Evolutionary conservation across 2,797 vertebrate species (phyloP).

Genomic region (Lates japonicus): DNA sequence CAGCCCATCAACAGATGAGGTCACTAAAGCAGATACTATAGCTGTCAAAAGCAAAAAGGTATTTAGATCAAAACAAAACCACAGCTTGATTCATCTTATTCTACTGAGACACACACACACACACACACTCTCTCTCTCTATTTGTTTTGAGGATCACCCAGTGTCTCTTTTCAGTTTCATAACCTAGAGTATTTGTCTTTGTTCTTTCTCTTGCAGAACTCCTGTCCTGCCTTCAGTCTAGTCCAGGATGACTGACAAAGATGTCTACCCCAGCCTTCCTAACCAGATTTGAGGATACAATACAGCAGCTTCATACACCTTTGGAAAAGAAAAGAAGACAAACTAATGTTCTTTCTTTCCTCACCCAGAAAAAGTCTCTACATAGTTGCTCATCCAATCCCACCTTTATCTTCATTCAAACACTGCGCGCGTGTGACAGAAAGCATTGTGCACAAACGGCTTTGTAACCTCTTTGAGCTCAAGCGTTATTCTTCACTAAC

Average conservation of each 20-base stretch:
- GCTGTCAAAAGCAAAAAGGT: slow-evolving; percentile 48
- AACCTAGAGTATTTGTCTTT: neutral
- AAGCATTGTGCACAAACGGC: slow-evolving; percentile 41
- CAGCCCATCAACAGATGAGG: slow-evolving; percentile 74
- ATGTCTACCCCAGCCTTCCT: neutral
- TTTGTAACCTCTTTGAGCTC: slow-evolving; percentile 37
- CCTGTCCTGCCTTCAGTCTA: neutral
- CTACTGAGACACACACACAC: neutral
- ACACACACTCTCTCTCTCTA: neutral
- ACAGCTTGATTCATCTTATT: slow-evolving; percentile 15
- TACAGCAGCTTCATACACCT: slow-evolving; percentile 3
- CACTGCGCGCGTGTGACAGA: slow-evolving; percentile 44
- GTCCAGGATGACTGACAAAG: slow-evolving; percentile 18
- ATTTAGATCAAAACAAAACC: slow-evolving; percentile 45
- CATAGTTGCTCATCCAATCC: neutral
- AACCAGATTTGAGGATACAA: slow-evolving; percentile 17
- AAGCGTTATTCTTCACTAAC: slow-evolving; percentile 57
- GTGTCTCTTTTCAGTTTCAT: slow-evolving; percentile 13
- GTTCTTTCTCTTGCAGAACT: slow-evolving; percentile 5
- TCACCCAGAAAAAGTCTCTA: slow-evolving; percentile 13
- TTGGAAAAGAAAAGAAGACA: slow-evolving; percentile 3
- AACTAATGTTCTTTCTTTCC: slow-evolving; percentile 1
- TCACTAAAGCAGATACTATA: slow-evolving; percentile 70
- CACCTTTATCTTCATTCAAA: slow-evolving; percentile 18
- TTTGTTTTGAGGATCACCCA: slow-evolving; percentile 9